Conservation (phyloP, 2,113 vertebrate species). For the Polyodon spathula region DNA sequence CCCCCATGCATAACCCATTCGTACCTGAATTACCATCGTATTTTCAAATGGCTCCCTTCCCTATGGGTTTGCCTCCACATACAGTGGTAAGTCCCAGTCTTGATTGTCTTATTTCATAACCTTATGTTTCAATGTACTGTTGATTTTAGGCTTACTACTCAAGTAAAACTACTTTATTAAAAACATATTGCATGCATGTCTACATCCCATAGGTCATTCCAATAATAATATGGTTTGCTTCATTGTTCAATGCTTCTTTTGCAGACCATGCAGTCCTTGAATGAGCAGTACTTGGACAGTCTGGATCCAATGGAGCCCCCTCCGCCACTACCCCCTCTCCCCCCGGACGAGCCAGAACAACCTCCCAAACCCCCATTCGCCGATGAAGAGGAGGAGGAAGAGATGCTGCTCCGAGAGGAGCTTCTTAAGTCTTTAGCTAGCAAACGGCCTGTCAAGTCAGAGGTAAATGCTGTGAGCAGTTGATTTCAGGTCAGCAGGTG, state of each 20-base stretch:
- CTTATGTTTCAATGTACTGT: neutral
- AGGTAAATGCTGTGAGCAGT: slow-evolving; percentile 47
- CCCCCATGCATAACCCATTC: slow-evolving; percentile 28
- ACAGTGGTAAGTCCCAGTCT: slow-evolving; percentile 29
- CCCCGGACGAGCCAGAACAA: slow-evolving; percentile 73
- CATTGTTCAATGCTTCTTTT: slow-evolving; percentile 6
- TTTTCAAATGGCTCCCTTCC: slow-evolving; percentile 16
- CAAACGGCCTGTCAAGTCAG: slow-evolving; percentile 68
- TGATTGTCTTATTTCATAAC: neutral
- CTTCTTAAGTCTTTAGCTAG: slow-evolving; percentile 84
- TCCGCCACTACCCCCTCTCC: slow-evolving; percentile 77
- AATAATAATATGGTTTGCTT: neutral
- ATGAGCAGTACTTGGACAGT: slow-evolving; percentile 53
- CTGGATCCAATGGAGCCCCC: slow-evolving; percentile 46
- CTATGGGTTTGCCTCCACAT: slow-evolving; percentile 21
- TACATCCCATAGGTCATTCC: neutral
- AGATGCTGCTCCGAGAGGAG: slow-evolving; percentile 92
- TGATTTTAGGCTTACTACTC: no score
- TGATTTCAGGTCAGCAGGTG: slow-evolving; percentile 6
- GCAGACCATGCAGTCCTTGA: slow-evolving; percentile 40
- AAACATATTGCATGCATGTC: neutral
- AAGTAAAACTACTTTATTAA: no score
- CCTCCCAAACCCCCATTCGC: slow-evolving; percentile 94
- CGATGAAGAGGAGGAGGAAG: slow-evolving; percentile 94
- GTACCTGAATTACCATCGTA: neutral